A percentile compares a stretch with the other conserved stretches of the same genome.
These are phyloP conservation scores for Penaeus japonicus DNA, from an alignment of 1,140 invertebrate species.

Conservation along the genomic window DNA sequence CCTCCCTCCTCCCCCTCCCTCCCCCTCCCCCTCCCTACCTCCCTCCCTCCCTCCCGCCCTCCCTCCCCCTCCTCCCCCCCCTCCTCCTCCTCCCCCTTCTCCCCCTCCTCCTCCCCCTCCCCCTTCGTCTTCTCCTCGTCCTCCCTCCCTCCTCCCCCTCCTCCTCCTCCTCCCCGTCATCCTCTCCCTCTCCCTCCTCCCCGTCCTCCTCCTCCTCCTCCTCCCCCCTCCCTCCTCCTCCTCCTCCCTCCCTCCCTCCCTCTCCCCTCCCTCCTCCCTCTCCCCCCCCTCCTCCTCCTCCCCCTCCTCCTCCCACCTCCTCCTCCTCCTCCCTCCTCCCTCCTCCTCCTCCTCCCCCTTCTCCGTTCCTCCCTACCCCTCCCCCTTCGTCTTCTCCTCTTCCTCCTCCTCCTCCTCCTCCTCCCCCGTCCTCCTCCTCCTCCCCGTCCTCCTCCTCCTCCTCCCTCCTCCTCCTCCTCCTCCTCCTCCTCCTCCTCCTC, in stretches of 20 bases:
- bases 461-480: background rate
- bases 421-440: background rate
- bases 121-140: background rate
- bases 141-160: background rate
- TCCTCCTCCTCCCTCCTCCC: background rate
- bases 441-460: background rate
- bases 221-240: too few relatives aligned
- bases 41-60: too few relatives aligned
- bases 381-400: too few relatives aligned
- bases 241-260: background rate
- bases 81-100: background rate
- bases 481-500: background rate
- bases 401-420: background rate
- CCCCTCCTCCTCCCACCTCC: background rate
- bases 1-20: background rate
- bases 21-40: background rate
- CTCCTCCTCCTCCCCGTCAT: background rate
- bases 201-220: too few relatives aligned
- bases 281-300: background rate
- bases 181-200: too few relatives aligned
- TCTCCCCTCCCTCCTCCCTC: background rate
- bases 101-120: background rate
- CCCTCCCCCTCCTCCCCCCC: background rate
- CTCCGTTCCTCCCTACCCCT: background rate
- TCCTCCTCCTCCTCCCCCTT: background rate